Conservation (phyloP, 2,113 vertebrate species). For the Toxotes jaculatrix region DNA sequence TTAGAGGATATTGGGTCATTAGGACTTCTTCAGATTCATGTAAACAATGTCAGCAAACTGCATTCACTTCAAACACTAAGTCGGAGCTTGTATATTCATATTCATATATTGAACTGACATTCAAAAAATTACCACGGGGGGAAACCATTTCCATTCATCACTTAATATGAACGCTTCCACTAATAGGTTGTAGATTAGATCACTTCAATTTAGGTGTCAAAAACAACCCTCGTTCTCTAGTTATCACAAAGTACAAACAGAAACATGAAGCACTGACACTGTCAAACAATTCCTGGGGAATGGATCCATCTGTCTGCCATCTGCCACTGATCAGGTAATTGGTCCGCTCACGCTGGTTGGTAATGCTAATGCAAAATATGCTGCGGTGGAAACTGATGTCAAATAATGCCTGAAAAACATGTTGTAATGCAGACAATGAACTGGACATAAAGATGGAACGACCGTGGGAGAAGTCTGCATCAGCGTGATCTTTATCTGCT, state of each 20-base stretch:
- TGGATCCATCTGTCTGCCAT: slow-evolving; percentile 66
- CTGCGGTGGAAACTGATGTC: slow-evolving; percentile 14
- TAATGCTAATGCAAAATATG: slow-evolving; percentile 28
- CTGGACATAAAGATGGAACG: background rate
- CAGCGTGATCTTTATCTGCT: background rate
- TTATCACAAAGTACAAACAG: slow-evolving; percentile 43
- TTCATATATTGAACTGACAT: slow-evolving; percentile 32
- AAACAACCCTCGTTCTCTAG: slow-evolving; percentile 31
- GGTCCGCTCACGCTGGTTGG: slow-evolving; percentile 40
- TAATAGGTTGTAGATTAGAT: slow-evolving; percentile 41
- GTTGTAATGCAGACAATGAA: background rate
- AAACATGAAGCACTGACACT: slow-evolving; percentile 45
- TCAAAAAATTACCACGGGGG: background rate
- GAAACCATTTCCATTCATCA: slow-evolving; percentile 34
- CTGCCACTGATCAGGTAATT: slow-evolving; percentile 67
- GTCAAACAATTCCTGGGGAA: slow-evolving; percentile 51
- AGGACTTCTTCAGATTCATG: background rate
- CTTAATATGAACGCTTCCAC: background rate
- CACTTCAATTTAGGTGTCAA: slow-evolving; percentile 29
- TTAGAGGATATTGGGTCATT: background rate
- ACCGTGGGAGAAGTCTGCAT: background rate
- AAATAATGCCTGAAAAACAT: background rate
- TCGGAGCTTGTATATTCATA: background rate
- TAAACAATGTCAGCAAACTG: background rate
- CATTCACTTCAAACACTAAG: background rate